Evolutionary conservation across 2,113 vertebrate species (phyloP), one percentile per base, ranked within the genome.

Genomic region (Tringa solitaria): DNA sequence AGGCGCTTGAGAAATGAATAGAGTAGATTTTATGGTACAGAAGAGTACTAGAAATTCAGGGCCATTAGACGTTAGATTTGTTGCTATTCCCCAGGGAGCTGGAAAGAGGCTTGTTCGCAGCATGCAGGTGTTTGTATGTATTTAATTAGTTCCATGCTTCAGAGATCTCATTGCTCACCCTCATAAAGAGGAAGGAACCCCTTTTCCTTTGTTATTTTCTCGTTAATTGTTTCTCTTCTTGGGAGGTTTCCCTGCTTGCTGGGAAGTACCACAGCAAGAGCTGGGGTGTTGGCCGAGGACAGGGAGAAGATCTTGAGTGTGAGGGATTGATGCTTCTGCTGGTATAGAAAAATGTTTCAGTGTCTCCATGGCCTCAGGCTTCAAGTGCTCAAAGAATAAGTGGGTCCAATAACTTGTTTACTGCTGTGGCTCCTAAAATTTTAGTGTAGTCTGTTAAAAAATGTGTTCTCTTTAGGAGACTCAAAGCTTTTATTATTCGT

Each of bases 381-480:
- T 83, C 35, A 56, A 56, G 30, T 77, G 22, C 48, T 74, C 51
- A 65, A 80, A 69, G 70, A 85, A 4, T 85, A 65, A 46, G 35
- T 33, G 27, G 4, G 20, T 72, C n/a, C 23, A 41, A 23, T 75
- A 78, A 79, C 23, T 70, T 0, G 0, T 63, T 93, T 72, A 28
- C n/a, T 93, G 3, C 57, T 37, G 41, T 41, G 23, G 14, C 23
- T 72, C 12, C 60, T 79, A 60, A 59, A 81, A 60, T 89, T 63
- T 73, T 87, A 60, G 27, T 24, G 18, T 59, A 57, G 35, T 12
- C 35, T 33, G 33, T 72, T 77, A 20, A 81, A 86, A 74, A 26
- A 41, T 8, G 5, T 0, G 0, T 46, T 64, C 7, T 67, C 23
- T 89, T 69, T 87, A 65, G 87, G 24, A 69, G 4, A 56, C 21